phyloP scores from a whole-genome alignment of 2,113 vertebrate genomes.

The Hypomesus transpacificus region DNA sequence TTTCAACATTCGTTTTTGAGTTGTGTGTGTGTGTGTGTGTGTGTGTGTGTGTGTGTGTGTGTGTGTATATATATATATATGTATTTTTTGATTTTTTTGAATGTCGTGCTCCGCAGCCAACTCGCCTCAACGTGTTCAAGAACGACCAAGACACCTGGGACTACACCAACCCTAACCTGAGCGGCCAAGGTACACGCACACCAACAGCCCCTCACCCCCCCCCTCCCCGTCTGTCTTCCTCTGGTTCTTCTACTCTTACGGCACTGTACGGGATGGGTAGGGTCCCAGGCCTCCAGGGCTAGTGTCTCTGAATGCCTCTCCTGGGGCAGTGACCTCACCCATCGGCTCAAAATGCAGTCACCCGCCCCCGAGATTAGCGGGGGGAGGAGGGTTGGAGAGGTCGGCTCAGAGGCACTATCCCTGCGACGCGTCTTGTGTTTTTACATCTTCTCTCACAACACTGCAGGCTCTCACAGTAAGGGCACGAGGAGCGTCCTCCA shows the following conservation, averaged over 20 bases:
- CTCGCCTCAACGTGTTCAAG: constrained; percentile 95
- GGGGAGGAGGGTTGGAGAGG: neutral
- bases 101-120: constrained; percentile 73
- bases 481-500: constrained; percentile 61
- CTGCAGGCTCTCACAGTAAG: constrained; percentile 59
- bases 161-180: constrained; percentile 92
- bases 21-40: no score
- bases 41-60: no score
- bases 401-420: constrained; percentile 52
- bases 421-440: constrained; percentile 46
- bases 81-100: neutral
- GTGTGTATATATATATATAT: no score
- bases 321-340: neutral
- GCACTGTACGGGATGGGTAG: constrained; percentile 70
- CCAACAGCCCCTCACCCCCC: neutral
- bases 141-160: constrained; percentile 98
- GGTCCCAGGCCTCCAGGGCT: constrained; percentile 53
- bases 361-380: no score
- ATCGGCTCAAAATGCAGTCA: neutral
- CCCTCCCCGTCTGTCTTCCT: constrained; percentile 27
- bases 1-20: neutral
- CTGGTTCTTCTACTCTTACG: constrained; percentile 65
- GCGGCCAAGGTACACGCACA: constrained; percentile 88
- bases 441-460: constrained; percentile 56
- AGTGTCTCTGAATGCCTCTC: constrained; percentile 48